Evolutionary conservation across 1,140 invertebrate genomes (phyloP), one percentile per base, ranked within the genome.

Genomic region (Diploscapter pachys): DNA sequence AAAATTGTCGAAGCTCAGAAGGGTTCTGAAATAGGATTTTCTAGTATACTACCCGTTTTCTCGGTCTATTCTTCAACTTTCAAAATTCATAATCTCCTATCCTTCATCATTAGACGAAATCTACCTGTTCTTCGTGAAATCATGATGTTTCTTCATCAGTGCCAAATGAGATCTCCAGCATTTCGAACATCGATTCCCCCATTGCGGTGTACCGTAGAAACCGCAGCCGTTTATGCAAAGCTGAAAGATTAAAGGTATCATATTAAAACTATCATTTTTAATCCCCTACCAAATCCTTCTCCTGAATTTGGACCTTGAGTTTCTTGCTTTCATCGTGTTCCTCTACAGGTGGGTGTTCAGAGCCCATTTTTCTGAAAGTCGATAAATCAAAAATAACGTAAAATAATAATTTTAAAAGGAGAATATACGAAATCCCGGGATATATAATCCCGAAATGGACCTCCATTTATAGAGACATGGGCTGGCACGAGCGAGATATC

Each of bases 151-250:
- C 62, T 83, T 82, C 56, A 81, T 59, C 64, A 81, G 70, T 3
- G 75, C 63, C 57, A 85, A 80, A 76, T 80, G 73, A n/a, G 89
- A 87, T 65, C 87, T 85, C 85, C 90, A 90, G 80, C 90, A 99
- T 87, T 95, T 92, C 50, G 95, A 98, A 86, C 96, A 99, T 85
- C 95, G 95, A 11, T 95, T 92, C 85, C 95, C 91, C 92, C 95
- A 98, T 84, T 95, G 92, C 53, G 93, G 92, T 87, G 97, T 98
- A 31, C 96, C 96, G 87, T 92, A 99, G 89, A 91, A 98, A 73
- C 94, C 94, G 89, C 95, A 98, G 11, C 93, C 92, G 87, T 93
- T 94, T 86, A 93, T 93, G 87, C 96, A 99, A 80, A 95, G 91
- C 75, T 98, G 87, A 8, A 75, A 69, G 5, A 67, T 67, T 68